Conservation (phyloP, 1,140 invertebrate species). For the Macrobrachium nipponense region DNA sequence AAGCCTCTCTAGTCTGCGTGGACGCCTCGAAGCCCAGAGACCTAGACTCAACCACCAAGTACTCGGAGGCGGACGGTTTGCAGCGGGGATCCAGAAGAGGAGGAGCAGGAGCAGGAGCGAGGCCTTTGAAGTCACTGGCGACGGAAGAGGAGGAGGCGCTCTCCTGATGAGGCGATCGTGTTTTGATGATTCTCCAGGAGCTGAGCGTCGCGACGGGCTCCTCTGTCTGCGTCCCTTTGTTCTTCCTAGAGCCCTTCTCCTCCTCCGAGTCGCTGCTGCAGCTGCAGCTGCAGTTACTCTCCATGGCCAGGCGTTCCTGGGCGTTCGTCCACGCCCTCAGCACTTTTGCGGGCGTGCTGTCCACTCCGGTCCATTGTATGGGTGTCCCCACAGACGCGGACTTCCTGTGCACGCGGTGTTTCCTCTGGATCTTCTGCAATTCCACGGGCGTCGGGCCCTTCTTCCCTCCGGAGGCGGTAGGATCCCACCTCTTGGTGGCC, state of each 20-base stretch:
- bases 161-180: background rate
- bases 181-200: slow-evolving; percentile 44
- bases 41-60: slow-evolving; percentile 34
- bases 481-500: too few relatives aligned
- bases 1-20: slow-evolving; percentile 34
- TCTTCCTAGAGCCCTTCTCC: background rate
- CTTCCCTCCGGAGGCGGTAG: too few relatives aligned
- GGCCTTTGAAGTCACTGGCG: too few relatives aligned
- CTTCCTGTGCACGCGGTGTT: too few relatives aligned
- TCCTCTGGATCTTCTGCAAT: too few relatives aligned
- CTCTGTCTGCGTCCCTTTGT: slow-evolving; percentile 22
- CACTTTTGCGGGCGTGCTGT: too few relatives aligned
- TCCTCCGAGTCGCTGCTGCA: background rate
- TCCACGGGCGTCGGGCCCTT: too few relatives aligned
- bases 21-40: slow-evolving; percentile 14
- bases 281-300: background rate
- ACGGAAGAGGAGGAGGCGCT: background rate
- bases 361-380: too few relatives aligned
- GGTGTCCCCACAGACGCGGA: too few relatives aligned
- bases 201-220: slow-evolving; percentile 1
- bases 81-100: too few relatives aligned
- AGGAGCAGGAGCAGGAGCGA: too few relatives aligned
- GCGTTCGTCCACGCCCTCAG: too few relatives aligned
- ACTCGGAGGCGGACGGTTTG: background rate
- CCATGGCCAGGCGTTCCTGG: background rate